A percentile compares a stretch with the other conserved stretches of the same genome.
Evolutionary conservation across 2,113 vertebrate species (phyloP).

Genomic region (Condylura cristata): DNA sequence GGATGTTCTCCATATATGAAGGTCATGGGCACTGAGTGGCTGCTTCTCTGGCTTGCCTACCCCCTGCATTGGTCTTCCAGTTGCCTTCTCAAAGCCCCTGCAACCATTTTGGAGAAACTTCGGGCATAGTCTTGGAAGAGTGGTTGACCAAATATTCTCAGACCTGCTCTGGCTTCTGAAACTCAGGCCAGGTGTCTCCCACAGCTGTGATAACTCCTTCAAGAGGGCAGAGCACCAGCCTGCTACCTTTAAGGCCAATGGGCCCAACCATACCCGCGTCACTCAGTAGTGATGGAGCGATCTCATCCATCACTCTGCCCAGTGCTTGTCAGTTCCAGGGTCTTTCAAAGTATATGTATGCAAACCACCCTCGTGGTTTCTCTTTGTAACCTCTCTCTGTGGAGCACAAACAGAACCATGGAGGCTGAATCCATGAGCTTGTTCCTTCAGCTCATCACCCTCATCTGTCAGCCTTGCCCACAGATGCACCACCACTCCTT

Average conservation of each 20-base stretch:
- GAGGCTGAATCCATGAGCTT: background rate
- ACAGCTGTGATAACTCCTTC: background rate
- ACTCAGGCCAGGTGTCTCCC: background rate
- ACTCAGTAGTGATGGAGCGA: too few relatives aligned
- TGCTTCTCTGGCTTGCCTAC: background rate
- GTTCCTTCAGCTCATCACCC: background rate
- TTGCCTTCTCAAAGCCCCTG: background rate
- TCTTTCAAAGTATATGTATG: background rate
- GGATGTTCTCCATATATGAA: background rate
- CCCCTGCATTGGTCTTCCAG: rapidly evolving
- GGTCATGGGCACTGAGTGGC: background rate
- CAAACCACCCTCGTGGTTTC: background rate
- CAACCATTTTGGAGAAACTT: background rate
- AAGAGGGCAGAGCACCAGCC: background rate
- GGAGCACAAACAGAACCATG: background rate
- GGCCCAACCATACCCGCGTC: background rate
- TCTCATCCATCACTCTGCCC: background rate
- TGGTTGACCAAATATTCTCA: background rate
- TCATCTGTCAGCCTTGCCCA: background rate
- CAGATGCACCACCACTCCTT: background rate
- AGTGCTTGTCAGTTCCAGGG: background rate
- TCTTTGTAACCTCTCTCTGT: background rate
- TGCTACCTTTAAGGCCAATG: background rate
- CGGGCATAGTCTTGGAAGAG: background rate
- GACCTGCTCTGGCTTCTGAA: background rate